Conservation (phyloP, 2,113 vertebrate genomes). For the Erythrolamprus reginae region DNA sequence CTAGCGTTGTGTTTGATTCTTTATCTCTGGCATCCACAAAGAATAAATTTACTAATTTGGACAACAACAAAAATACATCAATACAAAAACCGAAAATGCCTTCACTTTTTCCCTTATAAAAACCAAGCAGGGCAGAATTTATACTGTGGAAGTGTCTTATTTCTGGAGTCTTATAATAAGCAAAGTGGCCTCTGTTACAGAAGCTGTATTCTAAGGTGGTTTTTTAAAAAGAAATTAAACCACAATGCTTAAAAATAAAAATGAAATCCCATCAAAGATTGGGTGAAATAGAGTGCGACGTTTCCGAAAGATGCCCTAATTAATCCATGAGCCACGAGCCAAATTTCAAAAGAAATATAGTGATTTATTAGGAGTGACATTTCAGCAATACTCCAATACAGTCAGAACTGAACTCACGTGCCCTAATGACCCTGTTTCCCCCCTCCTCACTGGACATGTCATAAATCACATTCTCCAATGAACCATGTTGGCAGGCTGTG, state of each 20-base stretch:
- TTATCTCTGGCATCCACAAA: neutral
- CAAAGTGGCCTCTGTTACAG: no score
- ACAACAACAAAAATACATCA: neutral
- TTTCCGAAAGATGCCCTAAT: no score
- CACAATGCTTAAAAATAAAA: neutral
- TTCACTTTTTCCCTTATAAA: neutral
- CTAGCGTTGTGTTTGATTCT: neutral
- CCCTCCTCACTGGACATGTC: no score
- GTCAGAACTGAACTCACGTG: no score
- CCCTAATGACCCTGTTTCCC: no score
- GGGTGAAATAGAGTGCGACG: neutral
- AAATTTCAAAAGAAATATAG: no score
- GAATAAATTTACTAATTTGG: neutral
- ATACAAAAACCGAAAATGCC: neutral
- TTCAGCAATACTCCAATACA: no score
- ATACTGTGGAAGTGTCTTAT: neutral
- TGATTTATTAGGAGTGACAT: no score
- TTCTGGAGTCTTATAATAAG: neutral
- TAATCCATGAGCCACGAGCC: no score
- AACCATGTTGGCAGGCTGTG: no score
- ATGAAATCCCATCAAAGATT: neutral
- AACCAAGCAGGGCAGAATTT: neutral
- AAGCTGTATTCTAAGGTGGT: neutral
- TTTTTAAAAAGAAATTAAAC: neutral
- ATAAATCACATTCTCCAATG: no score